Evolutionary conservation across 2,797 vertebrate genomes (phyloP), one percentile per base, ranked within the genome.

Genomic region (Arremon aurantiirostris): DNA sequence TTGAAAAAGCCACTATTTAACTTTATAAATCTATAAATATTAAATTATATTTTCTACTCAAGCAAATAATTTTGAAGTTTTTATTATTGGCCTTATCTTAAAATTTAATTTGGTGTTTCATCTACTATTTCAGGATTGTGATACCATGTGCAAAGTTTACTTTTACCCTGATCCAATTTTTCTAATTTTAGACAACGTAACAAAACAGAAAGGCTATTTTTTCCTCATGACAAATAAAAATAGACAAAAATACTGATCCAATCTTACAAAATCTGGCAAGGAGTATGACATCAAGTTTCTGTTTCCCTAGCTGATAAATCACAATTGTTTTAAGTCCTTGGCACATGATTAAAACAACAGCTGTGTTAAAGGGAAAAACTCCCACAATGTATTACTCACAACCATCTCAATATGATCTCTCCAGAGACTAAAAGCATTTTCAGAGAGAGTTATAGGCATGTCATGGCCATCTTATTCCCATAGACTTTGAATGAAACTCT

Each of bases 321-420:
- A 96, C 91, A 95, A 91, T 88, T 96, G 91, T 94, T 97, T 97
- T 94, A 95, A 97, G 95, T 75, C 83, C 84, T 93, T 98, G 97
- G 97, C 97, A 94, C 63, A 42, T 65, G 90, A 97, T 96, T 97
- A 98, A 96, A 96, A 82, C 92, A 95, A 98, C 97, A 98, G 95
- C 97, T 98, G 95, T 88, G 85, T 89, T 89, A 93, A 95, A 96
- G 52, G 88, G 90, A 94, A 95, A 95, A 95, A 90, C 89, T 95
- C 97, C 89, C 92, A 96, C 93, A 96, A 95, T 78, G 71, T 96
- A 93, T 96, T 92, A 95, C 87, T 94, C 80, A 72, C 82, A 82
- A 83, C 35, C 89, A 94, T 90, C 83, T 97, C 91, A 86, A 9
- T 91, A 82, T 73, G 83, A 94, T 66, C 85, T 75, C 93, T 82